Evolutionary conservation across 2,113 vertebrate genomes (phyloP).

Genomic region (Passer montanus): DNA sequence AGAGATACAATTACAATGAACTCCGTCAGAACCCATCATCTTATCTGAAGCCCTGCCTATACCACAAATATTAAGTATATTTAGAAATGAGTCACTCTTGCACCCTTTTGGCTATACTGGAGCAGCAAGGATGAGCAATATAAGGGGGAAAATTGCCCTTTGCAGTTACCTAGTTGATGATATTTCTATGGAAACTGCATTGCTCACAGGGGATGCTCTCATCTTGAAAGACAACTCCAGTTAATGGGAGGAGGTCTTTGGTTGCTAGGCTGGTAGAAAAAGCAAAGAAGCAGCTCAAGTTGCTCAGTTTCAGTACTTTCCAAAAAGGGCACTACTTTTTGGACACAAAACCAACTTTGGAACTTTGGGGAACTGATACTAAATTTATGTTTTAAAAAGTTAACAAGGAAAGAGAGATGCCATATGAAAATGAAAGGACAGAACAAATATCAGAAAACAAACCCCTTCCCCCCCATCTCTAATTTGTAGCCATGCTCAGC

Average conservation of each 20-base stretch:
- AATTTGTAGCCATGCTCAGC: not conserved
- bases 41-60: not conserved
- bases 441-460: not conserved
- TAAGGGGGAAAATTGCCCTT: not conserved
- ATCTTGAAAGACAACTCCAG: constrained; percentile 5
- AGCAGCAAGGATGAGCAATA: not conserved
- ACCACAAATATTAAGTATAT: constrained; percentile 27
- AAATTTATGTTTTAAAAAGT: not conserved
- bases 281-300: not conserved
- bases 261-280: not conserved
- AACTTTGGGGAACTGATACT: not conserved
- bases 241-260: not conserved
- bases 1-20: constrained; percentile 7
- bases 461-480: rapidly evolving
- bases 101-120: not conserved
- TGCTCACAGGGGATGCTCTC: constrained; percentile 24
- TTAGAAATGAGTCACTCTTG: constrained; percentile 31
- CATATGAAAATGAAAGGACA: not conserved
- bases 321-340: not conserved
- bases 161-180: not conserved
- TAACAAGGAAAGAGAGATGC: not conserved
- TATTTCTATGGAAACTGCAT: constrained; percentile 55
- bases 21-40: not conserved
- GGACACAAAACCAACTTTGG: not conserved
- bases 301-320: not conserved